Percentiles rank a stretch among this genome's conserved stretches.
These are phyloP conservation scores for Hirudinaria manillensis DNA, from an alignment of 2,888 invertebrate genomes.

Conservation along the genomic window DNA sequence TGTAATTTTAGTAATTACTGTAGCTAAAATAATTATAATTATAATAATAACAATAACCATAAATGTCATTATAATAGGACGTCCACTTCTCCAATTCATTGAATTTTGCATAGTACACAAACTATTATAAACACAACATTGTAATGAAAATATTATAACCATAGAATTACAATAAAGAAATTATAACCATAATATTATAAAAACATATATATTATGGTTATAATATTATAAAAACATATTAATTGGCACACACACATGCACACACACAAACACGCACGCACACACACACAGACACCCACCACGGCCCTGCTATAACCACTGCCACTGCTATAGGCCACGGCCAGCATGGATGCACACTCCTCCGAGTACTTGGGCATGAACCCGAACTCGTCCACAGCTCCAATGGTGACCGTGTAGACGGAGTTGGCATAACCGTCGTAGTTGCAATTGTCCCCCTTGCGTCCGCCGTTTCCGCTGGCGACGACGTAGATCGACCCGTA, in stretches of 20 bases:
- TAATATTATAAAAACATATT: background rate
- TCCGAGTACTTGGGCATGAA: conserved; percentile 55
- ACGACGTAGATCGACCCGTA: conserved; percentile 55
- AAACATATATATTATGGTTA: no score
- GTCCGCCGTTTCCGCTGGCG: conserved; percentile 55
- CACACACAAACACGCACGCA: background rate
- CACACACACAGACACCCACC: background rate
- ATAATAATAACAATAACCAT: background rate
- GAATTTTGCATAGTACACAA: no score
- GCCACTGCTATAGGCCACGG: conserved; percentile 55
- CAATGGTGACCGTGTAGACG: conserved; percentile 54
- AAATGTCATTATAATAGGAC: no score
- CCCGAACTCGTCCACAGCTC: conserved; percentile 53
- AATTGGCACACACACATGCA: no score
- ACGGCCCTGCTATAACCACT: conserved; percentile 29
- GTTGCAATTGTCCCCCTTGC: conserved; percentile 54
- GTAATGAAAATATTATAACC: no score
- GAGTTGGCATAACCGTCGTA: conserved; percentile 56
- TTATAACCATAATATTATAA: no score
- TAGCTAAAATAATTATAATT: background rate
- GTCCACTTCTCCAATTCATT: no score
- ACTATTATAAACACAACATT: no score
- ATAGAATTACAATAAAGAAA: no score
- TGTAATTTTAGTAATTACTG: background rate
- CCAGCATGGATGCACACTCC: conserved; percentile 55